Evolutionary conservation across 2,113 vertebrate species (phyloP).

Genomic region (Tautogolabrus adspersus): DNA sequence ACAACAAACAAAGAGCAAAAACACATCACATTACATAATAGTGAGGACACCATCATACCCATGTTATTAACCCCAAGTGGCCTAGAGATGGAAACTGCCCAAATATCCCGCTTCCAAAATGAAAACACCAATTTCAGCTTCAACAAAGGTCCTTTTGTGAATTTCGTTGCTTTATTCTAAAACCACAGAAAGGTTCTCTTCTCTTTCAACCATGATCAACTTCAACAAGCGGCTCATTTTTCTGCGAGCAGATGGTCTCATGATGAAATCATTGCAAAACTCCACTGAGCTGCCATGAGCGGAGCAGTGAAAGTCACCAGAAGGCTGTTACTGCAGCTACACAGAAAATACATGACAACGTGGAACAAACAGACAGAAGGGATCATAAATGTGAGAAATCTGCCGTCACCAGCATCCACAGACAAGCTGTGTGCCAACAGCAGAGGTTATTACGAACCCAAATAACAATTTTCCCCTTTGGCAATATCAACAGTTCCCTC

Average conservation of each 20-base stretch:
- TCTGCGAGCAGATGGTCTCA: constrained; percentile 57
- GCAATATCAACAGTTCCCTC: constrained; percentile 1
- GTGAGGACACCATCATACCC: background rate
- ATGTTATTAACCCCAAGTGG: background rate
- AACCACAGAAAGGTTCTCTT: constrained; percentile 20
- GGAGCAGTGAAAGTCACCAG: constrained; percentile 22
- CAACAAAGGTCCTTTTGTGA: constrained; percentile 1
- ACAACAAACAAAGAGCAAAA: background rate
- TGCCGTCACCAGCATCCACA: background rate
- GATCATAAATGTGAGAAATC: constrained; percentile 24
- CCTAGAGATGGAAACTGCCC: background rate
- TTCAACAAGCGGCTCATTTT: constrained; percentile 16
- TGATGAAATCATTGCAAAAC: constrained; percentile 61
- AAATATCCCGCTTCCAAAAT: background rate
- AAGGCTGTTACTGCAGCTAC: constrained; percentile 22
- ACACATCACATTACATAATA: background rate
- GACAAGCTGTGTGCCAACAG: background rate
- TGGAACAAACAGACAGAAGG: constrained; percentile 4
- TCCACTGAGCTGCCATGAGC: constrained; percentile 2
- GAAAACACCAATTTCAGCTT: background rate
- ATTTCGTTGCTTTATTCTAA: background rate
- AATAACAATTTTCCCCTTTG: constrained; percentile 21
- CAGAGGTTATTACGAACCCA: constrained; percentile 16
- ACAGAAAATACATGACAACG: constrained; percentile 2
- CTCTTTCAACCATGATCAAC: constrained; percentile 28